Base-by-base conservation (phyloP, 1,140 invertebrate genomes). In the Cyrtorhinus lividipennis region DNA sequence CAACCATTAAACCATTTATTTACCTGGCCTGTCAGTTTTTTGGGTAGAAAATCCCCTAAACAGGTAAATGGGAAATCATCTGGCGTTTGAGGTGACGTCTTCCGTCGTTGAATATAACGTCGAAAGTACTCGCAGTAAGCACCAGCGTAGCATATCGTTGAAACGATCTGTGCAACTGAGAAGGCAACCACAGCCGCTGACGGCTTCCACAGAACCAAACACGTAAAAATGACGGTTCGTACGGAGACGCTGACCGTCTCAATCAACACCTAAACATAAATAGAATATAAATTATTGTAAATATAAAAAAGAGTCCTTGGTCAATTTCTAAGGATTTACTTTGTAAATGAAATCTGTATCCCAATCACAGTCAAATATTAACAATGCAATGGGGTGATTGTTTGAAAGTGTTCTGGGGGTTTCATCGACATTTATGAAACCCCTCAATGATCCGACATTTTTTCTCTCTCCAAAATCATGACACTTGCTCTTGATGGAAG, bases 51-150 rank as follows among this genome's bases (percentile, higher is more conserved):
- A 61, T 91, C 84, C 58, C 67, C 74, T 10, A 91, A 68, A 15
- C 80, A 80, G 65, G 74, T 79, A 71, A 91, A 91, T 20, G 85
- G 82, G 73, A 90, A 87, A 69, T 90, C 86, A 59, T 85, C 81
- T n/a, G 59, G 24, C 2, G 63, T 22, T 20, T 75, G n/a, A 23
- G 30, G 53, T n/a, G 44, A 22, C 13, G 12, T 74, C 69, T 84
- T 83, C 12, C 84, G 73, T 24, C 78, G 77, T 70, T 78, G 76
- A 45, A 90, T 87, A 66, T 89, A 88, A 75, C 81, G 82, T 69
- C 83, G 76, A 69, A 92, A 92, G 71, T 89, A 91, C 44, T 76
- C 70, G 69, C 88, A 90, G 73, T 88, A 86, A 62, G 80, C 77
- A 13, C 78, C 48, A 26, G 83, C 81, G 67, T 85, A 82, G 67